These are phyloP conservation scores for Geophilus truncorum DNA, from an alignment of 2,888 invertebrate species.

Conservation along the genomic window DNA sequence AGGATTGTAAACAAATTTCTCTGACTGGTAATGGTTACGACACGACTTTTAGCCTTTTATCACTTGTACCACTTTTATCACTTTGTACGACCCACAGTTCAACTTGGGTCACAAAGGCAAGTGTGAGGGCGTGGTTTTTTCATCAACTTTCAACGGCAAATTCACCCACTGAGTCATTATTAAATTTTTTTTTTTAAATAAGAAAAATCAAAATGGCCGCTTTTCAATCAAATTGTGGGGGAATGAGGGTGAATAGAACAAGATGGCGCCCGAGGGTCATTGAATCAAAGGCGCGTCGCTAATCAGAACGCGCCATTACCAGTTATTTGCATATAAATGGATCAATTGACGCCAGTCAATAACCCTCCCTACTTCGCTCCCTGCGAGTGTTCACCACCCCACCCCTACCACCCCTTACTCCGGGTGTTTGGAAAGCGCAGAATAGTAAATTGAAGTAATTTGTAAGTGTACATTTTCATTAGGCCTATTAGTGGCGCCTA, in stretches of 20 bases:
- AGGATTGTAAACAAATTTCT: neutral
- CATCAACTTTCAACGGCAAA: neutral
- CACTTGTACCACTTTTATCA: neutral
- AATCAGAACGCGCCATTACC: conserved; percentile 10
- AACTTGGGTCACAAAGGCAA: neutral
- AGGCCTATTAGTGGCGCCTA: conserved; percentile 28
- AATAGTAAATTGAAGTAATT: conserved; percentile 21
- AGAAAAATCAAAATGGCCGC: neutral
- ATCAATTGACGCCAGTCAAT: conserved; percentile 12
- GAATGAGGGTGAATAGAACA: neutral
- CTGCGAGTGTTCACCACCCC: neutral
- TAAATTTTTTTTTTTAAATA: neutral
- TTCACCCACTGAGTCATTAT: neutral
- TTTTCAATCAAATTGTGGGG: conserved; percentile 10
- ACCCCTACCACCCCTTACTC: neutral
- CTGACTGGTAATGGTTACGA: too few relatives aligned
- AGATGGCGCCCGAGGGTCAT: conserved; percentile 2
- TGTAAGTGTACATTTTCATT: conserved; percentile 29
- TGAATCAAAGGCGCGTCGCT: conserved; percentile 5
- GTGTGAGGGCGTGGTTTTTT: neutral
- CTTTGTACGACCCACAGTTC: neutral
- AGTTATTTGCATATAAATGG: conserved; percentile 30
- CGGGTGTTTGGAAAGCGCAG: neutral
- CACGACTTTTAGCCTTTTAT: too few relatives aligned
- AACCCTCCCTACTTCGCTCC: neutral